Conservation (phyloP, 2,888 invertebrate species). For the Euzophera pinguis region DNA sequence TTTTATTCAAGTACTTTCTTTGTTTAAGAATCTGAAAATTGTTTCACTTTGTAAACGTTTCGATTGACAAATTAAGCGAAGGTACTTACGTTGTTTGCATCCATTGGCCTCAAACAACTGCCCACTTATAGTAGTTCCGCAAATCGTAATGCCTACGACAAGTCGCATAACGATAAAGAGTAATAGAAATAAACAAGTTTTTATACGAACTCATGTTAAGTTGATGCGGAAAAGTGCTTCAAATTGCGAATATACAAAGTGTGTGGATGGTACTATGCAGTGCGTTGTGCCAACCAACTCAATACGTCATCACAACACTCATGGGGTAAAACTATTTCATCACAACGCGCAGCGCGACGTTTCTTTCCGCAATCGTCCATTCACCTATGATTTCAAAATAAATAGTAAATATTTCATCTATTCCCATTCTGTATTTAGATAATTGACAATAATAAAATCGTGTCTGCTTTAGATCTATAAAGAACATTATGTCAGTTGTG, state of each 20-base stretch:
- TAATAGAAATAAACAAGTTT: conserved; percentile 14
- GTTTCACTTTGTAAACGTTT: background rate
- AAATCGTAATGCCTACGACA: conserved; percentile 26
- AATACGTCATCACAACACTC: conserved; percentile 25
- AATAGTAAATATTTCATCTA: background rate
- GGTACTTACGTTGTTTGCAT: background rate
- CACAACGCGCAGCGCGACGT: conserved; percentile 41
- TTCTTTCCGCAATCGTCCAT: conserved; percentile 67
- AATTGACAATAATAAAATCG: background rate
- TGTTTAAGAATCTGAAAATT: background rate
- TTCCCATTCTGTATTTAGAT: background rate
- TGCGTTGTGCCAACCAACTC: conserved; percentile 19
- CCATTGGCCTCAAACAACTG: conserved; percentile 34
- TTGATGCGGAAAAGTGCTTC: conserved; percentile 34
- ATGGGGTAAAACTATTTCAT: conserved; percentile 54
- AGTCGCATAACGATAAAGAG: conserved; percentile 24
- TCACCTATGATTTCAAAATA: conserved; percentile 47
- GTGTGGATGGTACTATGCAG: conserved; percentile 18
- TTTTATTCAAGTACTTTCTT: background rate
- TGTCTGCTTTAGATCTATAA: too few relatives aligned
- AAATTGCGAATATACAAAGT: conserved; percentile 11
- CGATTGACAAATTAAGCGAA: background rate
- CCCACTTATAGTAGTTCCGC: conserved; percentile 47
- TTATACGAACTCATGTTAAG: conserved; percentile 12
- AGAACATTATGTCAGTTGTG: background rate